A percentile compares a stretch with the other conserved stretches of the same genome.
phyloP scores from a whole-genome alignment of 2,888 invertebrate genomes.

The Cordilura impudica region DNA sequence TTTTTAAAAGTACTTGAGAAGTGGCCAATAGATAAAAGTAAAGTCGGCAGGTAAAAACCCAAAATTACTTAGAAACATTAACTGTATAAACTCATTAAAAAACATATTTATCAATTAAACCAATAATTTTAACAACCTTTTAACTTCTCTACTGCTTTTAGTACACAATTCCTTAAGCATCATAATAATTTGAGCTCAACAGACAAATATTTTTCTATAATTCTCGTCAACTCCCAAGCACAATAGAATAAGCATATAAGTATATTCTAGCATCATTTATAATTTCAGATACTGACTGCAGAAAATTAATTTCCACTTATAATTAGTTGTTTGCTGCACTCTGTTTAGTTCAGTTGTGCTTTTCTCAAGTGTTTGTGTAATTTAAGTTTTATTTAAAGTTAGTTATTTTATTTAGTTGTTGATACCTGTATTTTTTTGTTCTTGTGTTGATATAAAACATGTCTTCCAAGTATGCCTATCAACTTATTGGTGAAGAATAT shows the following conservation, averaged over 20 bases:
- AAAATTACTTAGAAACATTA: too few species aligned
- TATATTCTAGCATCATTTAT: background rate
- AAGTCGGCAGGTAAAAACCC: constrained; percentile 84
- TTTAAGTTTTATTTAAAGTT: background rate
- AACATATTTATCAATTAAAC: background rate
- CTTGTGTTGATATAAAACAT: constrained; percentile 46
- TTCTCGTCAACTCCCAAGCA: too few species aligned
- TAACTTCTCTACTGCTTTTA: background rate
- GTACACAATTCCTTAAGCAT: background rate
- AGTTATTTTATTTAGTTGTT: background rate
- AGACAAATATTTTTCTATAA: too few species aligned
- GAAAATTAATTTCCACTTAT: background rate
- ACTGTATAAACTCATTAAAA: background rate
- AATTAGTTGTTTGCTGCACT: constrained; percentile 8
- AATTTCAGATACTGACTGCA: background rate
- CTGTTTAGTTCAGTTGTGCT: background rate
- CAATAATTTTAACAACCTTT: background rate
- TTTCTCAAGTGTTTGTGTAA: background rate
- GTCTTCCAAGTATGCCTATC: constrained; percentile 70
- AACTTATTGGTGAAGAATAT: constrained; percentile 65
- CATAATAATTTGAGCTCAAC: background rate
- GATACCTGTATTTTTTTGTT: background rate
- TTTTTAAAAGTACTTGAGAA: constrained; percentile 86
- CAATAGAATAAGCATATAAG: background rate
- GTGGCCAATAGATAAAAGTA: constrained; percentile 87